phyloP scores from a whole-genome alignment of 2,113 vertebrate species.

The Aptenodytes forsteri region DNA sequence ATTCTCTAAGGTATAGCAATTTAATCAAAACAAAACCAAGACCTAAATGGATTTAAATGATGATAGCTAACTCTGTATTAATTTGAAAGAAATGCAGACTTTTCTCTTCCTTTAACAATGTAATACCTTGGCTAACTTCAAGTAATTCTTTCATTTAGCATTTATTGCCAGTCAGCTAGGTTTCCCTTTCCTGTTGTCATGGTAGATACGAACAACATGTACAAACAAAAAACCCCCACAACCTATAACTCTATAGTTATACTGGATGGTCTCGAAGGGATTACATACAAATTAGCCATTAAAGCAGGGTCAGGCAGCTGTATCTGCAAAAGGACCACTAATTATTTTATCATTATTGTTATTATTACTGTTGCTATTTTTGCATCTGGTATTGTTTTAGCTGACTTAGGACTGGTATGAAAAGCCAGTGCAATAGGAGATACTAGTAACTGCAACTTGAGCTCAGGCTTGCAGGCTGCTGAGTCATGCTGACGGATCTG shows the following conservation, averaged over 20 bases:
- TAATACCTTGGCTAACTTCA: neutral
- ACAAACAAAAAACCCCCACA: neutral
- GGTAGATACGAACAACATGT: neutral
- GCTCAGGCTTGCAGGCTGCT: conserved; percentile 1
- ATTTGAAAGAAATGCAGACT: neutral
- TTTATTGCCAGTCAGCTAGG: neutral
- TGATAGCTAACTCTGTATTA: neutral
- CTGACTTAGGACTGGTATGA: neutral
- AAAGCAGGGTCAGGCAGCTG: neutral
- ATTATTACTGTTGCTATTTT: neutral
- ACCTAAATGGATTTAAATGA: neutral
- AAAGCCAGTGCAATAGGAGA: neutral
- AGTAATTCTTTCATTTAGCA: neutral
- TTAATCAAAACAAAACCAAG: neutral
- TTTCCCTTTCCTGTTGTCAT: neutral
- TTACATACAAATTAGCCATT: neutral
- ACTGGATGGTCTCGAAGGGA: neutral
- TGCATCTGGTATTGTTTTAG: neutral
- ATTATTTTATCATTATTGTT: neutral
- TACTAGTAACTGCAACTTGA: neutral
- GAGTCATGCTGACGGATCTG: neutral
- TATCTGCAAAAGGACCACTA: neutral
- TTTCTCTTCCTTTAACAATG: neutral
- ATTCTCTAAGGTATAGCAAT: neutral
- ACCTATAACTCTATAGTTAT: neutral